phyloP scores from a whole-genome alignment of 2,888 invertebrate genomes.

The Lagria hirta region DNA sequence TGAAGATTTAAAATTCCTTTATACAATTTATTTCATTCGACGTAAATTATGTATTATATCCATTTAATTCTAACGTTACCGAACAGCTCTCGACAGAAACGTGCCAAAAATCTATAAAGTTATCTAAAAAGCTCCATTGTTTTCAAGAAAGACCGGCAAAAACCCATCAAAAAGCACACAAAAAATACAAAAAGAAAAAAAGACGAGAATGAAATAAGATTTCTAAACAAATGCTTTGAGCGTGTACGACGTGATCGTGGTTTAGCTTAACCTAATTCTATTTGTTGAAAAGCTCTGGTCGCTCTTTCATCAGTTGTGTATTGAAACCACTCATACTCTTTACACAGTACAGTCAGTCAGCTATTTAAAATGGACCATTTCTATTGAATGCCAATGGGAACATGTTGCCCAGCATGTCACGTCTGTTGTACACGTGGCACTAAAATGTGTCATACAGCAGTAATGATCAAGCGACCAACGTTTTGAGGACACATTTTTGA shows the following conservation, averaged over 20 bases:
- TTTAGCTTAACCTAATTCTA: conserved; percentile 44
- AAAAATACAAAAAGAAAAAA: no score
- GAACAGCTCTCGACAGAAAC: no score
- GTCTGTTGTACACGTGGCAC: conserved; percentile 37
- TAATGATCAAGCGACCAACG: conserved; percentile 46
- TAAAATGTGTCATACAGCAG: conserved; percentile 43
- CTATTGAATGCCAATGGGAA: conserved; percentile 19
- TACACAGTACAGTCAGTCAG: conserved; percentile 36
- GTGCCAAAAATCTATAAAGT: no score
- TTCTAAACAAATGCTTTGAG: no score
- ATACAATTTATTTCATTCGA: no score
- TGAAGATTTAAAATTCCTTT: no score
- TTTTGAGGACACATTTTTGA: conserved; percentile 38
- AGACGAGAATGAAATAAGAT: no score
- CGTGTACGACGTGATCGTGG: conserved; percentile 38
- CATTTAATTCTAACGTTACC: no score
- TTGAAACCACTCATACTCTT: conserved; percentile 42
- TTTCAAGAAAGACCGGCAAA: no score
- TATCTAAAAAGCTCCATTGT: no score
- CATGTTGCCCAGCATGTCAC: conserved; percentile 21
- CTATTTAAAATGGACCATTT: conserved; percentile 12
- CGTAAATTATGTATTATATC: no score
- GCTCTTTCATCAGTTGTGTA: conserved; percentile 42
- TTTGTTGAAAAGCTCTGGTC: conserved; percentile 42
- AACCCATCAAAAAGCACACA: no score